Percentiles rank a stretch among this genome's conserved stretches.
Conservation (phyloP, 2,113 vertebrate genomes). For the Egretta garzetta region DNA sequence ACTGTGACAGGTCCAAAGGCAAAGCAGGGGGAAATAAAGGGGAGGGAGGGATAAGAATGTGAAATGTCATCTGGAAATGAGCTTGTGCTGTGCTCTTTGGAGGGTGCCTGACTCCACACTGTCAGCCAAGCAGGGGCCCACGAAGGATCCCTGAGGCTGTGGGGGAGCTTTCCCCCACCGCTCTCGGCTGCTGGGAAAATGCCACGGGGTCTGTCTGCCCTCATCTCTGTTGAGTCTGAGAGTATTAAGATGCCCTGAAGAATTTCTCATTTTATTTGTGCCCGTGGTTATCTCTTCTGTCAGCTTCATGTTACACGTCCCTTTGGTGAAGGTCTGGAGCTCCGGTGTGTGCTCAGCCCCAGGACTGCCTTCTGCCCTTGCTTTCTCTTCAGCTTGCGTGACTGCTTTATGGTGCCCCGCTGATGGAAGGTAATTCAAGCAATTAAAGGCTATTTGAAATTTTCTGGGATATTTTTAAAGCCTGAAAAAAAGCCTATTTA, state of each 20-base stretch:
- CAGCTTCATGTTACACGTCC: neutral
- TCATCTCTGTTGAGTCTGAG: neutral
- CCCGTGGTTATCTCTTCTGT: neutral
- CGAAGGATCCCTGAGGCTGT: neutral
- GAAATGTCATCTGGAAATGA: neutral
- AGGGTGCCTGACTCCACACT: neutral
- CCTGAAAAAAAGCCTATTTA: neutral
- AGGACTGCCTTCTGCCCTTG: neutral
- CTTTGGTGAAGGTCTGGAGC: neutral
- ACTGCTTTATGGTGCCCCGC: neutral
- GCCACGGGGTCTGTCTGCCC: neutral
- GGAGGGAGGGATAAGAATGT: neutral
- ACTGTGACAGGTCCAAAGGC: neutral
- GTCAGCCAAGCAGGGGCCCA: neutral
- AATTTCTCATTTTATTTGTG: neutral
- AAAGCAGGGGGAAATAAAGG: neutral
- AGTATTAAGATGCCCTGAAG: neutral
- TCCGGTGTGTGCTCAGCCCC: neutral
- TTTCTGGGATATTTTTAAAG: neutral
- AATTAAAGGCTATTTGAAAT: neutral
- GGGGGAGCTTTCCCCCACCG: neutral
- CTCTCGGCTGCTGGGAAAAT: rapidly evolving
- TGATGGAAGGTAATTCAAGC: neutral
- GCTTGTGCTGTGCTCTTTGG: neutral
- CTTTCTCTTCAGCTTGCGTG: neutral